Conservation (phyloP, 2,113 vertebrate species). For the Platichthys stellatus region DNA sequence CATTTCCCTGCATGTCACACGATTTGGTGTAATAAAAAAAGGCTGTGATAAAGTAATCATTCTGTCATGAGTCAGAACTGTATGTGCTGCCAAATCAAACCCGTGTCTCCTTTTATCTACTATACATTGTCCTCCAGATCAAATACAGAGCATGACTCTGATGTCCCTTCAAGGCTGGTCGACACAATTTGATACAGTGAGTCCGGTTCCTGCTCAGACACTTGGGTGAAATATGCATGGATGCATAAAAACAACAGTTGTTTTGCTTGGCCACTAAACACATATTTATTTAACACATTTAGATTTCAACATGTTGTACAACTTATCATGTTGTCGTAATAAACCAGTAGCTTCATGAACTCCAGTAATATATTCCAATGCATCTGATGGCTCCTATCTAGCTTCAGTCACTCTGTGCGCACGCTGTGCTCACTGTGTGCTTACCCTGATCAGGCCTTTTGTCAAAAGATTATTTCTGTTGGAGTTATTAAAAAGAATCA, state of each 20-base stretch:
- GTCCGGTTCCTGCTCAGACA: no score
- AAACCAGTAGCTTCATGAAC: slow-evolving; percentile 4
- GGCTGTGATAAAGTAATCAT: not conserved
- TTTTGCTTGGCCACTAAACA: not conserved
- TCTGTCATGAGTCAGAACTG: not conserved
- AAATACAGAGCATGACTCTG: not conserved
- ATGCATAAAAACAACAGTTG: no score
- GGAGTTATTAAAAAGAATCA: no score
- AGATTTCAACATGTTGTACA: not conserved
- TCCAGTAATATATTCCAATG: not conserved
- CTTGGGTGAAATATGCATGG: no score
- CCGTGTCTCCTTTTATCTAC: no score
- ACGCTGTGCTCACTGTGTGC: no score
- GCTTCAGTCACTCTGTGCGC: no score
- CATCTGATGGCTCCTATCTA: no score
- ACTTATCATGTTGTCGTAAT: not conserved
- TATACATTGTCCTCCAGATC: not conserved
- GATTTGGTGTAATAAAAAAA: not conserved
- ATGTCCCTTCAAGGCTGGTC: not conserved
- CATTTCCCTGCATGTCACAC: not conserved
- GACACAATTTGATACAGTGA: not conserved
- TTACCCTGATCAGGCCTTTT: no score
- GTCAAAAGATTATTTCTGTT: no score
- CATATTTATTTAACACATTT: not conserved
- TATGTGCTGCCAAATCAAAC: no score